Base-by-base conservation (phyloP, 1,140 invertebrate genomes). In the Listronotus bonariensis region DNA sequence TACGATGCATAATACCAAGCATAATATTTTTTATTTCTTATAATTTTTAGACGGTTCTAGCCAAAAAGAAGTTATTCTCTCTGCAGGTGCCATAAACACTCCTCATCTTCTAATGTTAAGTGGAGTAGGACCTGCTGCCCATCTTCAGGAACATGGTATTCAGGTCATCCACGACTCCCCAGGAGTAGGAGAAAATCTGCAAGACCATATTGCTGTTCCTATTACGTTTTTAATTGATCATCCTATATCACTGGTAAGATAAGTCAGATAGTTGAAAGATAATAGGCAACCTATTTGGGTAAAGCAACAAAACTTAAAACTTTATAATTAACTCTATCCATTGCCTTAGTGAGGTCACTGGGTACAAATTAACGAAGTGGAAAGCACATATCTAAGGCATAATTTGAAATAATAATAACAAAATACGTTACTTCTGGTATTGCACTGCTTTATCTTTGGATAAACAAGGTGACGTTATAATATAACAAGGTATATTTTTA, bases 41-140 rank as follows among this genome's bases (percentile, higher is more conserved):
- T 46, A 6, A 36, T 36, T 65, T 56, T 1, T 48, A 66, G 51
- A 64, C 55, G 0, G 88, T 90, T 0, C 85, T 86, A 41, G 90
- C 91, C 0, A 86, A 80, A 46, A 88, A 65, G 92, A 93, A 80
- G 91, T 93, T 0, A 91, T 93, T 42, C 72, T 94, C 4, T 85
- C 89, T 0, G 90, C 88, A 0, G 92, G 92, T 0, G 86, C 90
- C 0, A 86, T 94, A 26, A 89, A 86, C 15, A 85, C 86, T 0
- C 92, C 92, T 0, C 91, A 94, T 68, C 70, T 96, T 0, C 81
- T 96, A 34, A 91, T 96, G 89, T 80, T 95, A 0, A 93, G 91
- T 15, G 93, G 93, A 0, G 79, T 95, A 0, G 93, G 93, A 14
- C 89, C 92, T 0, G 80, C 74, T 11, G 73, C 85, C 14, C 91